Evolutionary conservation across 1,140 invertebrate species (phyloP), one percentile per base, ranked within the genome.

Genomic region (Aradophagus sp.): DNA sequence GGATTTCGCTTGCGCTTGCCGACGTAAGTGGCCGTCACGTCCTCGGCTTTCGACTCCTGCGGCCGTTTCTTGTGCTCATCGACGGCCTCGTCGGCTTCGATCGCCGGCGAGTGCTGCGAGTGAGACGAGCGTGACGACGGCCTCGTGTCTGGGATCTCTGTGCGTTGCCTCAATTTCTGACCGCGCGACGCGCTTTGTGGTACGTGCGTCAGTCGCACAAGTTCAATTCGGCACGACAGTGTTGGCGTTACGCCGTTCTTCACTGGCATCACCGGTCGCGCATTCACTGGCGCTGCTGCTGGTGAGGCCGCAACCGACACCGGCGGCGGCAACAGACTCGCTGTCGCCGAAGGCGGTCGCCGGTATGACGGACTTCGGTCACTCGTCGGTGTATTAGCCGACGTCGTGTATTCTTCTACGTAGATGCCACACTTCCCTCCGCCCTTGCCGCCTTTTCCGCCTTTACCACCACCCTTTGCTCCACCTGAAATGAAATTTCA

Each of bases 361-460:
- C 86, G 85, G 73, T 84, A 86, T 13, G 84, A 82, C 13, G 84
- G 84, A 32, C 84, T 85, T 20, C 84, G 80, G 10, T 82, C 78
- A 7, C 82, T 81, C 1, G 82, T 84, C 4, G 84, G 83, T 1
- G 81, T 83, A 10, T 79, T 81, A 2, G 78, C 77, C 1, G 79
- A 76, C 4, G 74, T 76, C 5, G 80, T 84, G 44, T 86, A 83
- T 31, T 83, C 83, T 26, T 83, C 80, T 3, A 84, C 80, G 71
- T 82, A 84, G 55, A 76, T 89, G 52, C 80, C 88, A 70, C 78
- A 88, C 77, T 85, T 89, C 1, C 87, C 86, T 31, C 89, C 89
- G 4, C 89, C 89, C 62, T 89, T 90, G 0, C 89, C 89, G 1
- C 87, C 88, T 63, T 89, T 89, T 2, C 86, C 88, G 39, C 89